phyloP scores from a whole-genome alignment of 2,797 vertebrate genomes.

The Cichlasoma orientale region DNA sequence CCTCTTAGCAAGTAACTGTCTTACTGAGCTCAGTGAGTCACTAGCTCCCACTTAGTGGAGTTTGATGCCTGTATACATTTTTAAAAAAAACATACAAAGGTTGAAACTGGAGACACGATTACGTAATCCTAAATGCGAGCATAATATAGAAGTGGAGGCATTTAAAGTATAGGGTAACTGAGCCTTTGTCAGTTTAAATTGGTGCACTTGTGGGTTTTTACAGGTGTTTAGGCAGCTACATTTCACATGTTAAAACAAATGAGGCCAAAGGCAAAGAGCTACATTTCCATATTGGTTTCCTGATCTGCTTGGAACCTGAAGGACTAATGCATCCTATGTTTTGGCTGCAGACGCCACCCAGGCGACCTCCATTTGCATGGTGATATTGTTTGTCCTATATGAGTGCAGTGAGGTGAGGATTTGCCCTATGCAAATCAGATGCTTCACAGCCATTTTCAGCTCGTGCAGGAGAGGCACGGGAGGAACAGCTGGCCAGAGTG shows the following conservation, averaged over 20 bases:
- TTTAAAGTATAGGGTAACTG: not conserved
- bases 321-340: slow-evolving; percentile 47
- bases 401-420: slow-evolving; percentile 1
- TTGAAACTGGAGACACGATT: not conserved
- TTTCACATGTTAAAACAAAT: slow-evolving; percentile 61
- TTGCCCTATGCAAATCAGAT: slow-evolving; percentile 66
- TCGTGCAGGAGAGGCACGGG: not conserved
- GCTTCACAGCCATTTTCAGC: not conserved
- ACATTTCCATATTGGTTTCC: slow-evolving; percentile 75
- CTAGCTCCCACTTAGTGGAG: not conserved
- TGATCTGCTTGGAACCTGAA: slow-evolving; percentile 42
- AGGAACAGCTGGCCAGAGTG: slow-evolving; percentile 50
- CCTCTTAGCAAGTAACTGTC: slow-evolving; percentile 55
- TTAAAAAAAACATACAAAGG: not conserved
- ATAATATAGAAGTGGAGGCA: not conserved
- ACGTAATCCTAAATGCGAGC: not conserved
- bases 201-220: slow-evolving; percentile 37
- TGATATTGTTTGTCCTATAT: slow-evolving; percentile 49
- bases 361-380: slow-evolving; percentile 73
- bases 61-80: not conserved
- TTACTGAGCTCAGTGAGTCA: not conserved
- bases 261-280: slow-evolving; percentile 51
- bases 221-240: slow-evolving; percentile 55
- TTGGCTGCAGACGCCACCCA: slow-evolving; percentile 58
- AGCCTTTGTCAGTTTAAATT: not conserved